Conservation (phyloP, 2,113 vertebrate genomes). For the Amazona vittata region DNA sequence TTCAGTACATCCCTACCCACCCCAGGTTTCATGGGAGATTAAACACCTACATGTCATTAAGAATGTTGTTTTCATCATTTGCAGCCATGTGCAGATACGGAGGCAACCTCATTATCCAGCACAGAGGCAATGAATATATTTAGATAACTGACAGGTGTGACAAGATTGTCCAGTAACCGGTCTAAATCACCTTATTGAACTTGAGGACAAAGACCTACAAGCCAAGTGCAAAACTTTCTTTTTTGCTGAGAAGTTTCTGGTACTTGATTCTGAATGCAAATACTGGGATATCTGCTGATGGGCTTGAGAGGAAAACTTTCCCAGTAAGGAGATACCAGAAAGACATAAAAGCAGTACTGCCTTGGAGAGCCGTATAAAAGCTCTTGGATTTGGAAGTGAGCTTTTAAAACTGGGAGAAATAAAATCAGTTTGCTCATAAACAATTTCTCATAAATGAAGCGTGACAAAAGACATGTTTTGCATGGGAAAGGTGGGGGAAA, state of each 20-base stretch:
- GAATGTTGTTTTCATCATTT: not conserved
- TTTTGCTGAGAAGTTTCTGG: not conserved
- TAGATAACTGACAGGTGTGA: not conserved
- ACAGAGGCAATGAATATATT: not conserved
- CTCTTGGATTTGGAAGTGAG: not conserved
- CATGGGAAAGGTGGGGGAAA: not conserved
- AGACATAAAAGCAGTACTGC: not conserved
- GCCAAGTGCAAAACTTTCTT: not conserved
- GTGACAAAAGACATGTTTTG: not conserved
- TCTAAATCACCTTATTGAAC: not conserved
- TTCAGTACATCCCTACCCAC: not conserved
- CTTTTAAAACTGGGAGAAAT: not conserved
- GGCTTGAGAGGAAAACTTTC: not conserved
- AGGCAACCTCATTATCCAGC: not conserved
- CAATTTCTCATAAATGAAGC: not conserved
- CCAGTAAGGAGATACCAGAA: not conserved
- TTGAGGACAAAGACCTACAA: not conserved
- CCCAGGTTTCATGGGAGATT: not conserved
- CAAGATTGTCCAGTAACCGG: not conserved
- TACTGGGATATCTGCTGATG: not conserved
- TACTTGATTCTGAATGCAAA: not conserved
- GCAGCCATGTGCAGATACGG: not conserved
- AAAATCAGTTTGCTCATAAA: not conserved
- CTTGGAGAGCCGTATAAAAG: not conserved
- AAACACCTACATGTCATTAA: not conserved